Evolutionary conservation across 92 coral and sea anemone genomes (phyloP), one percentile per base, ranked within the genome.

Genomic region (Zoanthus solanderi): DNA sequence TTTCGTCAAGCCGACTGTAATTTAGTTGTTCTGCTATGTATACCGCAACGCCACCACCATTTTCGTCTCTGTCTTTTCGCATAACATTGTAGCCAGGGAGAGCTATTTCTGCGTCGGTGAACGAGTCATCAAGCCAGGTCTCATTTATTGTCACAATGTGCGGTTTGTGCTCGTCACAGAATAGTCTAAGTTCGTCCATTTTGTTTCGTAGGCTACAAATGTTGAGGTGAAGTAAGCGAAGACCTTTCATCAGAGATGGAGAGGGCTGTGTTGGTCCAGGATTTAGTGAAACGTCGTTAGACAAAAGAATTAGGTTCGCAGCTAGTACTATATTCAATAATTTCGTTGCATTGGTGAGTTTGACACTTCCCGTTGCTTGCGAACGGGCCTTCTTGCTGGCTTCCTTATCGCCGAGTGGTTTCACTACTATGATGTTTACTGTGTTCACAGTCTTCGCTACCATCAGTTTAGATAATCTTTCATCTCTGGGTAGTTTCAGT

Each of bases 61-160:
- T 13, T 5, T 81, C 31, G 54, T 89, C 84, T 78, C 93, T 93
- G 71, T 90, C 92, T 58, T 48, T 78, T 74, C 90, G 82, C 34
- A 90, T 15, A 30, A 87, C n/a, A 15, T 90, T 75, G 58, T 79
- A 92, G 31, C 93, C 92, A 37, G 91, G 90, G 37, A 92, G 88
- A 14, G 23, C 8, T 66, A 92, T 17, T 71, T 89, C 94, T 12
- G 65, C 83, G 65, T 82, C 87, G 34, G 67, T 18, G 65, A 90
- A 84, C 3, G 90, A 84, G 67, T 92, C 92, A 73, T 90, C 93
- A 17, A 93, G 87, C 95, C 93, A 90, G 4, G 90, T 86, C 32
- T 81, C 86, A 37, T 68, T 83, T 44, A 68, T 30, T 17, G 87
- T 12, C 53, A 83, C 31, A 42, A 83, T 42, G 47, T 68, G 78